Base-by-base conservation (phyloP, 2,797 vertebrate genomes). In the Xiphophorus birchmanni region DNA sequence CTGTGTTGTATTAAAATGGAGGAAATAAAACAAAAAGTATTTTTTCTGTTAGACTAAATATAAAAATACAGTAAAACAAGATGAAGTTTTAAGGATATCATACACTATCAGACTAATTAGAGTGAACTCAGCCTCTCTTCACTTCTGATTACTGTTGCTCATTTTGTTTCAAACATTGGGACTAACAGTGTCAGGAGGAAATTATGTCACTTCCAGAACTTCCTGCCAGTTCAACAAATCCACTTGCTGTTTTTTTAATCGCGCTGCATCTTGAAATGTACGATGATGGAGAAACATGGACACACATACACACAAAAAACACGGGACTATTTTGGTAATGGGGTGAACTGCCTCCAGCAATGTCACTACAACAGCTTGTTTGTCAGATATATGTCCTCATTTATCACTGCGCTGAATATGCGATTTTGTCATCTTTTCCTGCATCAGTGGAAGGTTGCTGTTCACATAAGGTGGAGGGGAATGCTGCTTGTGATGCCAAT, bases 331-430 rank as follows among this genome's bases (percentile, higher is more conserved):
- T 93, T 94, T 89, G 81, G 91, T 90, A 85, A 88, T 78, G 86
- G 86, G 85, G 88, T 89, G 86, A 92, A 93, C 80, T 86, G 93
- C 93, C 90, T 77, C 56, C 81, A 94, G 92, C 92, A 90, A 93
- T 92, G 94, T 93, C 91, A 90, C 86, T 75, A 83, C 77, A 78
- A 83, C 88, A 88, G 81, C 89, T 89, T 93, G 91, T 91, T 91
- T 93, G 84, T 87, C 52, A 82, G 89, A 88, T 91, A 50, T 85
- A 86, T 87, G 90, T 89, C 89, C 89, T 92, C 83, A 77, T 93
- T 92, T 89, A 92, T 87, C 89, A 81, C 82, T 50, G 72, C 35
- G 50, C 76, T 74, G 79, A 89, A 85, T 82, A 78, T 89, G 91
- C 77, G 80, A 87, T 87, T 92, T 88, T 79, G 78, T 80, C 71